Evolutionary conservation across 2,888 invertebrate genomes (phyloP), one percentile per base, ranked within the genome.

Genomic region (Leptura quadrifasciata): DNA sequence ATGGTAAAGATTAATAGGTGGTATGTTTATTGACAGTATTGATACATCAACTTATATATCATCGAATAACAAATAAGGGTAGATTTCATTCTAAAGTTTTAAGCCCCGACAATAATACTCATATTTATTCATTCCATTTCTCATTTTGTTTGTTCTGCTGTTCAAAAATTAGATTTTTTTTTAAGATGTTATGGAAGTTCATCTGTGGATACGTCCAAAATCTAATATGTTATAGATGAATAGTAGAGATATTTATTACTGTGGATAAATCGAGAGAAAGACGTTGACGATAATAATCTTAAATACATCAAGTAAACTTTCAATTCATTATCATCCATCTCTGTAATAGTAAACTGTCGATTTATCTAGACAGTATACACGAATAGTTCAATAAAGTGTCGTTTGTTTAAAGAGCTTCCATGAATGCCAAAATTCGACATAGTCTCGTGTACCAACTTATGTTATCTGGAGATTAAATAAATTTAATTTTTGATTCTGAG

Each of bases 111-210:
- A 47, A 10, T 35, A 10, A 47, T 47, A 47, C 1, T 2, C 47
- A 12, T 47, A 8, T 47, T 2, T 47, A 12, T 47, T 15, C 47
- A 12, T 15, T 47, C 47, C 15, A 47, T 47, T 47, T 15, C 15
- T 47, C 47, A 47, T 47, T 47, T 47, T 47, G 47, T 47, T 47
- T 47, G 47, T 47, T 47, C 15, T 10, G 47, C 47, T 47, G 47
- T 47, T 47, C 47, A 47, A 47, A 47, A 12, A 10, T 10, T 10
- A 10, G 3, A 10, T 10, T 12, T 47, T 15, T 10, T 47, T 47
- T 47, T 47, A 47, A 15, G 47, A 12, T 47, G 12, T 47, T 47
- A 4, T 15, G 15, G 1, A 47, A 35, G 35, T 35, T 35, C 8
- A 8, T 35, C 10, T 35, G 2, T 35, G 35, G 8, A 35, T 35